Percentiles rank a stretch among this genome's conserved stretches.
phyloP scores from a whole-genome alignment of 2,113 vertebrate genomes.

The Martes martes region DNA sequence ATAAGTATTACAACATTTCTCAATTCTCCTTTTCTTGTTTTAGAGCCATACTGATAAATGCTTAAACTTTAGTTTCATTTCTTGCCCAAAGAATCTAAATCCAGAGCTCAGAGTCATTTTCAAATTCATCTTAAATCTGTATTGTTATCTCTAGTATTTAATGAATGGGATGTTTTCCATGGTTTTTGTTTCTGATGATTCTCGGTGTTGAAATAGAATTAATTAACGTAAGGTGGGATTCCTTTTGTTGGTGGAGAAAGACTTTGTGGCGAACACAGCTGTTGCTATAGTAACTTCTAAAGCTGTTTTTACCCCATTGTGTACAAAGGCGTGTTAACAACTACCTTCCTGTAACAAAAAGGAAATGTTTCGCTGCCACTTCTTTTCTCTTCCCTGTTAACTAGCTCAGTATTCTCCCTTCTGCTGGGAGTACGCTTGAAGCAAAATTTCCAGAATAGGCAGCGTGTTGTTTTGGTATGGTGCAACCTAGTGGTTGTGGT shows the following conservation, averaged over 20 bases:
- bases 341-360: background rate
- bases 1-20: background rate
- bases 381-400: background rate
- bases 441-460: background rate
- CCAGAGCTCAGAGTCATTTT: background rate
- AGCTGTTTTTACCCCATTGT: constrained; percentile 31
- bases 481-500: background rate
- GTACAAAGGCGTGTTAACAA: constrained; percentile 23
- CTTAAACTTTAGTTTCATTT: background rate
- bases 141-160: background rate
- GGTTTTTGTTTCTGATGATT: background rate
- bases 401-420: background rate
- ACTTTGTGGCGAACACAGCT: background rate
- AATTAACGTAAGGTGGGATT: background rate
- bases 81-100: constrained; percentile 15
- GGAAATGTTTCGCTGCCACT: background rate
- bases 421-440: background rate
- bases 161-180: background rate
- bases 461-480: background rate
- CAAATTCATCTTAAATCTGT: constrained; percentile 11
- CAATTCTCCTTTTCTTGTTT: background rate
- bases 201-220: background rate
- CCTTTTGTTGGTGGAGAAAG: constrained; percentile 47
- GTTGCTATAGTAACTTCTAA: constrained; percentile 71
- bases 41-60: background rate